Evolutionary conservation across 2,797 vertebrate genomes (phyloP).

Genomic region (Craterocephalus amniculus): DNA sequence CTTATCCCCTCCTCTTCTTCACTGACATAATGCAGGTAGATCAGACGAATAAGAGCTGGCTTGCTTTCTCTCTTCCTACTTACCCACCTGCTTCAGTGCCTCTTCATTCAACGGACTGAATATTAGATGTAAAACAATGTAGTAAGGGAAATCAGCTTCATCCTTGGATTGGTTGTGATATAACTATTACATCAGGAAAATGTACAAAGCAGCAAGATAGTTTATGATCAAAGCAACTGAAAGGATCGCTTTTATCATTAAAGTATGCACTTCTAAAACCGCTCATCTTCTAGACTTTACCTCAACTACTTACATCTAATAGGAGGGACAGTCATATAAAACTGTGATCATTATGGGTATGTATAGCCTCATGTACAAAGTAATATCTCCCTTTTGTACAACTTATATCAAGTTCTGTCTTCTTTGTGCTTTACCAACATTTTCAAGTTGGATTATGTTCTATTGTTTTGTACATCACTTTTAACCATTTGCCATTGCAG

Average conservation of each 20-base stretch:
- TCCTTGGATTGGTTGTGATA: constrained; percentile 17
- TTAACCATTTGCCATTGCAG: neutral
- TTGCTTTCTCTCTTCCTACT: constrained; percentile 60
- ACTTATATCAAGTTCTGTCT: neutral
- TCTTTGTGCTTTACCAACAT: neutral
- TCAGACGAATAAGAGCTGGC: constrained; percentile 51
- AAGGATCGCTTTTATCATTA: constrained; percentile 21
- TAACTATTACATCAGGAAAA: constrained; percentile 15
- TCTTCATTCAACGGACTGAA: constrained; percentile 44
- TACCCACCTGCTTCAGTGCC: constrained; percentile 40
- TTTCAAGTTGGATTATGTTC: neutral
- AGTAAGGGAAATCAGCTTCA: constrained; percentile 23
- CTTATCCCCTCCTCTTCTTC: constrained; percentile 40
- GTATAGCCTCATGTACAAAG: neutral
- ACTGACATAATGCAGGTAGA: constrained; percentile 68
- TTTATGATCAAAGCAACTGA: constrained; percentile 17
- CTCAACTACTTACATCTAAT: neutral
- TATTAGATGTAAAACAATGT: constrained; percentile 32
- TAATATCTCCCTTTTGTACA: neutral
- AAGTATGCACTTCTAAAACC: neutral
- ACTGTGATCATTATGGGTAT: neutral
- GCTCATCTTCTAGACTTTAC: neutral
- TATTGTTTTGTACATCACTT: neutral
- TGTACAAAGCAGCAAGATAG: constrained; percentile 15
- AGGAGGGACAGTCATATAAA: neutral